Evolutionary conservation across 2,888 invertebrate genomes (phyloP).

Genomic region (Scaptomyza polygonia): DNA sequence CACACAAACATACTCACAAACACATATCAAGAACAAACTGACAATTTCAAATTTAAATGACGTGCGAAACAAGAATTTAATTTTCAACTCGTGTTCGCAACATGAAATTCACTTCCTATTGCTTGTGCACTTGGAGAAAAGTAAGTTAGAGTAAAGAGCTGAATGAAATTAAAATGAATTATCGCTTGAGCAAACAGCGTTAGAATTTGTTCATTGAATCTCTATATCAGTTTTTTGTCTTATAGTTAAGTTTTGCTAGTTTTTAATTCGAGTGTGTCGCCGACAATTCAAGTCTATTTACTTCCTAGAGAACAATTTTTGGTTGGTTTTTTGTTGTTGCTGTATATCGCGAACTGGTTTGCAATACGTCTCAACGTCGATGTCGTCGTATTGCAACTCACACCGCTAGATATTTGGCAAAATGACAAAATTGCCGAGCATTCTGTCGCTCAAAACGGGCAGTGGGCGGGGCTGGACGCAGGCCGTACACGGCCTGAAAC

Average conservation of each 20-base stretch:
- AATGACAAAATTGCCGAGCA: slow-evolving; percentile 80
- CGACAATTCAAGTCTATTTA: slow-evolving; percentile 66
- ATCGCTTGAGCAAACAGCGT: no score
- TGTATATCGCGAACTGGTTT: slow-evolving; percentile 6
- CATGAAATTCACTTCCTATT: slow-evolving; percentile 49
- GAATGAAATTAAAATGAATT: no score
- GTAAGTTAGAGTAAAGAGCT: background rate
- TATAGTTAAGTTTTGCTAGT: background rate
- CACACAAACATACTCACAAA: slow-evolving; percentile 14
- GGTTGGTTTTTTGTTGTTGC: slow-evolving; percentile 29
- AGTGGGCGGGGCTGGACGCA: slow-evolving; percentile 28
- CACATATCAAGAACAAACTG: slow-evolving; percentile 38
- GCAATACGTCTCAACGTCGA: slow-evolving; percentile 13
- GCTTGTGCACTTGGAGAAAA: slow-evolving; percentile 28
- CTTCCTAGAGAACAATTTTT: slow-evolving; percentile 40
- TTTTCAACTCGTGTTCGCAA: slow-evolving; percentile 71
- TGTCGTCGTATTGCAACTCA: slow-evolving; percentile 55
- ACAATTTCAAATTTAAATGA: slow-evolving; percentile 82
- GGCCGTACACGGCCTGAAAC: slow-evolving; percentile 10
- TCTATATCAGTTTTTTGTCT: background rate
- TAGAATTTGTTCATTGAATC: no score
- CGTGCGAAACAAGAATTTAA: slow-evolving; percentile 82
- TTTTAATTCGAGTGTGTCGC: slow-evolving; percentile 1
- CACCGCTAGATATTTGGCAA: slow-evolving; percentile 73
- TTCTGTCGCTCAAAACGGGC: slow-evolving; percentile 58